Base-by-base conservation (phyloP, 1,140 invertebrate species). In the Archegozetes longisetosus region DNA sequence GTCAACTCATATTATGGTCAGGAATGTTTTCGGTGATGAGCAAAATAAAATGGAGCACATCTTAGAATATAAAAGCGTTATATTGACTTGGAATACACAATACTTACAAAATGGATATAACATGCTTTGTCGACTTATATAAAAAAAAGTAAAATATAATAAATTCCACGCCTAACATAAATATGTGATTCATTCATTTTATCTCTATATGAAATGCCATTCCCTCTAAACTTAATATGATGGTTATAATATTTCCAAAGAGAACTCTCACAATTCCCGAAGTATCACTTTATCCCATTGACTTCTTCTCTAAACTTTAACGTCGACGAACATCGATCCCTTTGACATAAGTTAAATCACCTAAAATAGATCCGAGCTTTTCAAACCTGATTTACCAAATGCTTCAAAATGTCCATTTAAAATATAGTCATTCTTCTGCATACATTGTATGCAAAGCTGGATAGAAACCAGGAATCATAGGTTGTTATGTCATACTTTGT, bases 271-370 rank as follows among this genome's bases (percentile, higher is more conserved):
- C 24, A 20, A 51, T 51, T 51, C 50, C 50, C 50, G 4, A 13
- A 51, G 50, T 20, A 51, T 51, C 24, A 51, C 50, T 51, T 51
- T 51, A 51, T 51, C 46, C 46, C 46, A 47, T 47, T 47, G 46
- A 47, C 46, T 47, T 47, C n/a, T 47, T 13, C n/a, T 13, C 46
- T 47, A 13, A 13, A 47, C 46, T 47, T 47, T 47, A 47, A 47
- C 46, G 46, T 13, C 13, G 13, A 47, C 46, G 13, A 47, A 47
- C n/a, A 47, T 47, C n/a, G 46, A 47, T 47, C 13, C 46, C 46
- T 47, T 47, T 47, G 46, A 47, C n/a, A n/a, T n/a, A n/a, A n/a
- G n/a, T n/a, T n/a, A n/a, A n/a, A n/a, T n/a, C n/a, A n/a, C n/a
- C n/a, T n/a, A n/a, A n/a, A n/a, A n/a, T n/a, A n/a, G n/a, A n/a